Percentiles rank a stretch among this genome's conserved stretches.
phyloP scores from a whole-genome alignment of 2,888 invertebrate genomes.

The Dryocosmus kuriphilus region DNA sequence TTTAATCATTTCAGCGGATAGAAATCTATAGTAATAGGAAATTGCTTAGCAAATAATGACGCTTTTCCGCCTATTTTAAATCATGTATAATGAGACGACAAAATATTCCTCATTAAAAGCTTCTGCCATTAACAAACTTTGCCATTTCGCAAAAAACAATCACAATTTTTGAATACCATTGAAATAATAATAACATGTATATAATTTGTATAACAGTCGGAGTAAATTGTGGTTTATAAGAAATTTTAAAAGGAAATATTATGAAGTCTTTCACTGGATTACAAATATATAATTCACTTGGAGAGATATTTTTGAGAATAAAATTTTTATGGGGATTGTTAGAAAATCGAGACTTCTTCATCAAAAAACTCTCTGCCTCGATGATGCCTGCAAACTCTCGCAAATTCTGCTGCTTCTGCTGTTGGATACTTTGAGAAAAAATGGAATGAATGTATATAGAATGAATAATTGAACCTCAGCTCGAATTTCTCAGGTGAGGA shows the following conservation, averaged over 20 bases:
- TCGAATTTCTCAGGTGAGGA: constrained; percentile 65
- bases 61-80: constrained; percentile 46
- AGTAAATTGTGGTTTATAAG: too few relatives aligned
- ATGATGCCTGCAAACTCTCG: neutral
- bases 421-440: constrained; percentile 15
- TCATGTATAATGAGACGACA: neutral
- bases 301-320: neutral
- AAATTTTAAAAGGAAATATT: too few relatives aligned
- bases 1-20: neutral
- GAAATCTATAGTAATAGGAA: constrained; percentile 6
- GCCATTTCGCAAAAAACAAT: neutral
- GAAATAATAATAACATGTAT: too few relatives aligned
- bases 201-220: too few relatives aligned
- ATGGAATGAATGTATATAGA: neutral
- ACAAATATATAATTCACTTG: neutral
- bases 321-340: neutral
- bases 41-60: constrained; percentile 41
- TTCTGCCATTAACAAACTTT: neutral
- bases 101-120: neutral
- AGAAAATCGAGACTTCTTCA: neutral
- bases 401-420: constrained; percentile 39
- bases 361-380: neutral
- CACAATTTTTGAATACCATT: neutral
- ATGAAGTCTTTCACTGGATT: neutral
- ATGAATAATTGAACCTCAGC: constrained; percentile 32